These are phyloP conservation scores for Lochmaea capreae DNA, from an alignment of 2,888 invertebrate genomes.

Conservation along the genomic window DNA sequence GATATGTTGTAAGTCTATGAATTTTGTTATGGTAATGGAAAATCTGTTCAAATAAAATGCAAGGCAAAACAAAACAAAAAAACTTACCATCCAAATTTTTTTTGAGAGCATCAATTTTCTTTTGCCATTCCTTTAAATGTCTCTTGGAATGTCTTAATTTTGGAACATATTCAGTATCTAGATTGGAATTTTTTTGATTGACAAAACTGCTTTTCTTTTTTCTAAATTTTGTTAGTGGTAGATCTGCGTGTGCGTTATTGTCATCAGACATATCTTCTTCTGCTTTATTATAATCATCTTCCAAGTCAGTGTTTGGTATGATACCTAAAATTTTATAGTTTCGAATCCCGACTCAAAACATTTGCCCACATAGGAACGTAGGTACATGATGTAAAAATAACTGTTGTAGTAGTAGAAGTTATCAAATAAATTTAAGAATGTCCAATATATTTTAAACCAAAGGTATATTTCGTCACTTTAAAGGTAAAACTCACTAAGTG, in stretches of 20 bases:
- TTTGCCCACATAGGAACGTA: not conserved
- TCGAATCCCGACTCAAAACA: too few species aligned
- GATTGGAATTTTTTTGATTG: constrained; percentile 2
- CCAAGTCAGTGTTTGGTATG: constrained; percentile 18
- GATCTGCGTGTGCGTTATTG: constrained; percentile 9
- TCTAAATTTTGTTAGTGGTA: constrained; percentile 8
- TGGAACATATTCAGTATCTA: not conserved
- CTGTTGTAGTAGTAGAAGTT: too few species aligned
- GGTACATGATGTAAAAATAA: too few species aligned
- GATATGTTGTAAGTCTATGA: too few species aligned
- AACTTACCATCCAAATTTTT: constrained; percentile 37
- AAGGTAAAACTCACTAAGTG: too few species aligned
- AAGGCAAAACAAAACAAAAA: not conserved
- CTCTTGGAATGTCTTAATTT: constrained; percentile 44
- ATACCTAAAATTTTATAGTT: constrained; percentile 7
- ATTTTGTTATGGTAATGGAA: too few species aligned
- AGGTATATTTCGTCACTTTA: too few species aligned
- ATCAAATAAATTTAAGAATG: too few species aligned
- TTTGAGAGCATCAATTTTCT: constrained; percentile 36
- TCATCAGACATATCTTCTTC: constrained; percentile 35
- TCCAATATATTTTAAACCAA: too few species aligned
- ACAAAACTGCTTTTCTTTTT: constrained; percentile 5
- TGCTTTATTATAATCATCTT: constrained; percentile 34
- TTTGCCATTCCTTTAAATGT: constrained; percentile 43
- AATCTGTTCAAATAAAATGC: too few species aligned